Evolutionary conservation across 92 coral and sea anemone genomes (phyloP), one percentile per base, ranked within the genome.

Genomic region (Palythoa heliodiscus): DNA sequence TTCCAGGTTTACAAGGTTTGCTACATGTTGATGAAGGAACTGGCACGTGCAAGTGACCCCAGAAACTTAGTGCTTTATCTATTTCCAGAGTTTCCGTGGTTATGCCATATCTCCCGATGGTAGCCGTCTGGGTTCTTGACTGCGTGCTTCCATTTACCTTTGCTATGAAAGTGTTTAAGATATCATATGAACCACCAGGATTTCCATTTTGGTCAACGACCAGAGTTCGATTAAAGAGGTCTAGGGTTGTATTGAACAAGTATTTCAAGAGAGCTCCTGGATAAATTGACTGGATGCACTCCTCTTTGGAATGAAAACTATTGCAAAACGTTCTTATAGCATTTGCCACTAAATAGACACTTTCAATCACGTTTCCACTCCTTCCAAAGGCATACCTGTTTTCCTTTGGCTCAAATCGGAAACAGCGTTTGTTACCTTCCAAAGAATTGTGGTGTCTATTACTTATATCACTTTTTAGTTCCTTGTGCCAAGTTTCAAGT

Each of bases 1-100:
- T 82, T n/a, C 98, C 98, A 15, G 90, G 86, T 5, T 77, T 90
- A 70, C 98, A 95, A 5, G 66, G 81, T 20, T 66, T 54, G 83
- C 96, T 91, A 71, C 98, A 92, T n/a, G 48, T 76, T 20, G 74
- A 43, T 25, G 88, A 71, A 8, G 84, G 91, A 15, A 13, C 72
- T 5, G 54, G 35, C 9, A 9, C 53, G 11, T 57, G 14, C 53
- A 6, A 58, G 15, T 74, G 37, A 15, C 71, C 70, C 91, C 91
- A 88, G 68, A 47, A 80, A 54, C 79, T 88, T 24, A 77, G 76
- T 48, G 74, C 11, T 20, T 64, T 64, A 47, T 86, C 43, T 10
- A 75, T n/a, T 17, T 25, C 68, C 40, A 86, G 13, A n/a, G 73
- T 66, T 3, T 8, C 73, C 11, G 84, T n/a, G 75, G 39, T 23